Percentiles rank a stretch among this genome's conserved stretches.
These are phyloP conservation scores for Hymenopus coronatus DNA, from an alignment of 2,888 invertebrate genomes.

Conservation along the genomic window DNA sequence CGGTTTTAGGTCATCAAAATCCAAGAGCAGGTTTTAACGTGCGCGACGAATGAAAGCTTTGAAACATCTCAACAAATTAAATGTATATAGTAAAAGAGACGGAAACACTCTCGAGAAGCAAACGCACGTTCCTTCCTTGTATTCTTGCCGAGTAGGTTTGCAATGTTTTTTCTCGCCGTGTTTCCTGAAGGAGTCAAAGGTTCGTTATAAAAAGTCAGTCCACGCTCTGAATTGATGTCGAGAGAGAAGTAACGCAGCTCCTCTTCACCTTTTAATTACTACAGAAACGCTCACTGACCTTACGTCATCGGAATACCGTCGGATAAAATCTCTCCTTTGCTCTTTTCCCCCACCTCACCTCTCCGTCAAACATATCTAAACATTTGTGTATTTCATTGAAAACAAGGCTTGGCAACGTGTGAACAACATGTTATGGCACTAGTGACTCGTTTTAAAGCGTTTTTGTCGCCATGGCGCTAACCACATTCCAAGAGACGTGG, in stretches of 20 bases:
- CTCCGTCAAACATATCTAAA: no score
- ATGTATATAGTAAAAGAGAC: no score
- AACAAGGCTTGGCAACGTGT: neutral
- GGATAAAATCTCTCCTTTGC: neutral
- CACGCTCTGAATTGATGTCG: neutral
- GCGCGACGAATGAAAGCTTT: no score
- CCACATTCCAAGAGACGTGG: no score
- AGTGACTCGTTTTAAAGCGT: neutral
- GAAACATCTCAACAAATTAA: no score
- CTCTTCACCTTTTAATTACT: neutral
- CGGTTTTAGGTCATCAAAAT: no score
- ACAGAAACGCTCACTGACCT: neutral
- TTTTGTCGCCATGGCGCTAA: no score
- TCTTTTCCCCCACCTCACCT: neutral
- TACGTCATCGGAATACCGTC: neutral
- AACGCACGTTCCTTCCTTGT: no score
- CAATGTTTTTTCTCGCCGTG: neutral
- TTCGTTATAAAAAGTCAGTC: neutral
- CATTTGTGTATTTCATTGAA: no score
- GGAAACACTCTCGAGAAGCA: no score
- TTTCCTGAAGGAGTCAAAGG: neutral
- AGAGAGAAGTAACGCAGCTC: neutral
- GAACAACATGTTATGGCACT: neutral
- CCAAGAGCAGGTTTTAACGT: no score
- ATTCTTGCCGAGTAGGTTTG: no score